Evolutionary conservation across 2,797 vertebrate genomes (phyloP), one percentile per base, ranked within the genome.

Genomic region (Epinephelus coioides): DNA sequence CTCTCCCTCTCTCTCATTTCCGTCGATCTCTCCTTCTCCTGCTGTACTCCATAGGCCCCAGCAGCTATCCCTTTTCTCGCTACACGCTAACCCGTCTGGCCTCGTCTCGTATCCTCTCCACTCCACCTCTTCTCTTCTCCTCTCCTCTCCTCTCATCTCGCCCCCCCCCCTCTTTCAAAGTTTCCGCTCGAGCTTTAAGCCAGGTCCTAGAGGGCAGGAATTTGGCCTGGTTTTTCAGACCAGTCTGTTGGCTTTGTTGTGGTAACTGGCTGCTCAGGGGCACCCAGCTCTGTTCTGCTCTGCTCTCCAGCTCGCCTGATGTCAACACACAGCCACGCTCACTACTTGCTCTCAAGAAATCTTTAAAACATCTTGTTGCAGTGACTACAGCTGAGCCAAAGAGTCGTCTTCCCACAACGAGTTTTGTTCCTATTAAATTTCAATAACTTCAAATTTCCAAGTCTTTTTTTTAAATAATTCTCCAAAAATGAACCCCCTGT

Each of bases 191-290:
- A 89, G 88, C 89, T 93, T 87, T 88, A 91, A 94, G 92, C 92
- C 90, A 85, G 92, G 92, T 94, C 91, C 93, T 94, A 90, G 84
- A 94, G 93, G 93, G 94, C 89, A 94, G 91, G 94, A 94, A 94
- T 94, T 93, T 93, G 91, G 90, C 89, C 92, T 88, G 84, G 70
- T 94, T 94, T 94, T 91, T 88, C 89, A 91, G 86, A 89, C 87
- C 89, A 86, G 94, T 88, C 91, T 91, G 84, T 73, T 82, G 83
- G 86, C 92, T 94, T 94, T 94, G 93, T 95, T 95, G 90, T 93
- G 90, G 90, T 94, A 93, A 95, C 91, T 84, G 88, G 76, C 87
- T 91, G 93, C 89, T 93, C 86, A 83, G 92, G 92, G 91, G 93
- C 91, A 92, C 87, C 88, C 81, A 49, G 90, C 84, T 90, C 91